phyloP scores from a whole-genome alignment of 2,113 vertebrate species.

The Pollachius pollachius region DNA sequence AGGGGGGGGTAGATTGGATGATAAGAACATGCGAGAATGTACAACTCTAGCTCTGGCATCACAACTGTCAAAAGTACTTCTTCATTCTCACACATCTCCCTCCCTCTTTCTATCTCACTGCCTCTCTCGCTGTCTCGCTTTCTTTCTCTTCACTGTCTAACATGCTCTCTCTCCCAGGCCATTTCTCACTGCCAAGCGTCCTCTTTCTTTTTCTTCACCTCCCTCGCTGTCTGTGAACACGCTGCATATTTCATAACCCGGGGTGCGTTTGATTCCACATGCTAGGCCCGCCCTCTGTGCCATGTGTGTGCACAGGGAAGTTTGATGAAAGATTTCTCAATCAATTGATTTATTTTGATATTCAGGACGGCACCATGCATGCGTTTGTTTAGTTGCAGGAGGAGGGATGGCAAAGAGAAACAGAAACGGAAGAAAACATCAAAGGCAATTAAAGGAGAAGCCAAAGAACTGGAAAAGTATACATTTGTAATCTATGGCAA shows the following conservation, averaged over 20 bases:
- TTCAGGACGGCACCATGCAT: no score
- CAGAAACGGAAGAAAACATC: no score
- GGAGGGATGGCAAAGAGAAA: no score
- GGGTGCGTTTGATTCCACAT: constrained; percentile 32
- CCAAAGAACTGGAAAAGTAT: no score
- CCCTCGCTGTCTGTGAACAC: constrained; percentile 11
- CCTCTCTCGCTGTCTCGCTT: background rate
- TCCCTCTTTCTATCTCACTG: background rate
- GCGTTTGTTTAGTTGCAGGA: background rate
- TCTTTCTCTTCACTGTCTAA: no score
- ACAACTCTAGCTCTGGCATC: no score
- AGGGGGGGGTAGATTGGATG: no score
- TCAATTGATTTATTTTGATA: constrained; percentile 32
- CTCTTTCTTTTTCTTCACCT: constrained; percentile 4
- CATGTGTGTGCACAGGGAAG: constrained; percentile 14
- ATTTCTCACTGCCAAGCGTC: background rate
- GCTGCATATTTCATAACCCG: constrained; percentile 50
- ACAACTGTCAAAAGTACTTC: no score
- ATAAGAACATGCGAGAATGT: no score
- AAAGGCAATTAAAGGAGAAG: no score
- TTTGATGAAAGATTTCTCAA: constrained; percentile 41
- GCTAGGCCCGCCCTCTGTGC: constrained; percentile 9
- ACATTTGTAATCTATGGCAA: no score
- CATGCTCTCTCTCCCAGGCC: background rate
- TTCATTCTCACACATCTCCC: no score